Evolutionary conservation across 2,113 vertebrate species (phyloP), one percentile per base, ranked within the genome.

Genomic region (Elachura formosa): DNA sequence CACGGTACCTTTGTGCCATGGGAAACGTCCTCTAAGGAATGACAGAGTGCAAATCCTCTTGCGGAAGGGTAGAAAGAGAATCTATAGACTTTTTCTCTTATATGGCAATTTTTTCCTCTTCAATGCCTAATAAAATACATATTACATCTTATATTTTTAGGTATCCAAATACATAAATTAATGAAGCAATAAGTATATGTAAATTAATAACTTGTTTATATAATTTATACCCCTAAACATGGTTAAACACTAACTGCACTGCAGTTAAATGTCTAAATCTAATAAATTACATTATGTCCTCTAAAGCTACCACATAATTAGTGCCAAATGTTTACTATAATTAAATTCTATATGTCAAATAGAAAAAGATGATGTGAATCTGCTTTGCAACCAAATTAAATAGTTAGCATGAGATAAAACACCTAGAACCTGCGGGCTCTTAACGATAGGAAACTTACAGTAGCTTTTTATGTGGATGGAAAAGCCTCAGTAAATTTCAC

Each of bases 281-380:
- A 96, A 90, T 77, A 90, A 93, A 84, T 84, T 82, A 67, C 11
- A 88, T 64, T n/a, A 54, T 16, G 17, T 84, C 48, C 5, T 92
- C n/a, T 79, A 91, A 93, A 96, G 18, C 33, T 86, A 63, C 67
- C 18, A 59, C 43, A 38, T 93, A 84, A 89, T 95, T 94, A 91
- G 8, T 73, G 52, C 79, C 81, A 96, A 87, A 76, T 84, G 19
- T 63, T 90, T 87, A 49, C 81, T 59, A 55, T 89, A 90, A 90
- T 93, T 93, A 81, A 93, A 91, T 87, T 81, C 25, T 58, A 33
- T 68, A 90, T 38, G 40, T 73, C 66, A 90, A 66, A 80, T 71
- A 23, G 15, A 8, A 45, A 59, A 29, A 24, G 8, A 76, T 54
- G 0, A 84, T 38, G 8, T 46, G 41, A 79, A 77, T 93, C 48